These are phyloP conservation scores for Xanthia icteritia DNA, from an alignment of 2,888 invertebrate genomes.

Conservation along the genomic window DNA sequence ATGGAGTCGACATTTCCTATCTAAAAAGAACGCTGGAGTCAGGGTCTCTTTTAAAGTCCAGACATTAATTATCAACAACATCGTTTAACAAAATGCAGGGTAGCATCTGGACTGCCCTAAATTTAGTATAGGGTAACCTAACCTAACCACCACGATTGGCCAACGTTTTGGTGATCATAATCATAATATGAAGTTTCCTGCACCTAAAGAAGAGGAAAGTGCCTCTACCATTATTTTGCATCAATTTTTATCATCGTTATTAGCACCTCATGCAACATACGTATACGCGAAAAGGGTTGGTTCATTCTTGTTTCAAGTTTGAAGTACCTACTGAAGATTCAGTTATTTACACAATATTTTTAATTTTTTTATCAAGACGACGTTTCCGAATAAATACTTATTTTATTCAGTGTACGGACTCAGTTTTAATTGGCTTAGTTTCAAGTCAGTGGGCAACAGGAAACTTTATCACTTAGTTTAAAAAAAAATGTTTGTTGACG, in stretches of 20 bases:
- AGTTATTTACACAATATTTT: no score
- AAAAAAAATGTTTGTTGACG: constrained; percentile 7
- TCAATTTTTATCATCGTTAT: neutral
- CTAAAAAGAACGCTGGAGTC: neutral
- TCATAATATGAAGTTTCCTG: neutral
- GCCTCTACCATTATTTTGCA: no score
- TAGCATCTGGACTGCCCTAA: neutral
- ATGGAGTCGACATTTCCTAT: no score
- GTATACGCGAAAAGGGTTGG: neutral
- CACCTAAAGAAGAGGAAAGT: no score
- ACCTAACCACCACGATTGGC: neutral
- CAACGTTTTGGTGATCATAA: neutral
- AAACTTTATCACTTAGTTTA: neutral
- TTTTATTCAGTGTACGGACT: constrained; percentile 1
- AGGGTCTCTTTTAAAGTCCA: neutral
- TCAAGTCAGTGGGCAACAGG: neutral
- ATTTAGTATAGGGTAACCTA: neutral
- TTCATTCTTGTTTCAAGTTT: neutral
- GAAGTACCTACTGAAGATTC: neutral
- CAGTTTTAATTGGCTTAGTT: constrained; percentile 40
- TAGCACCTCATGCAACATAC: neutral
- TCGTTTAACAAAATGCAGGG: neutral
- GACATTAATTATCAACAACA: neutral
- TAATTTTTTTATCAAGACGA: neutral
- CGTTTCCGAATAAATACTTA: neutral